These are phyloP conservation scores for Chelonus formosanus DNA, from an alignment of 2,888 invertebrate genomes.

Conservation along the genomic window DNA sequence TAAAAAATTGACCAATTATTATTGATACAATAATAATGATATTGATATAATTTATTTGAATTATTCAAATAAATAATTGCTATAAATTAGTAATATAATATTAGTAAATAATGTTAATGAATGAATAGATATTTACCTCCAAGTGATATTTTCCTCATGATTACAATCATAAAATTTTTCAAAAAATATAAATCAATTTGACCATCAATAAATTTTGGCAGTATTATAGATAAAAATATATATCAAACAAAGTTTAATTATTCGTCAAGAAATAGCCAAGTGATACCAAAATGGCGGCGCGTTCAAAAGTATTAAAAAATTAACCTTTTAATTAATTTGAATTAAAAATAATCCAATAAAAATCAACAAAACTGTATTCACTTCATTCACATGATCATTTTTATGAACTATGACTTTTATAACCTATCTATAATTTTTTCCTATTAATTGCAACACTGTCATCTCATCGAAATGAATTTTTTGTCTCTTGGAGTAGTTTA, in stretches of 20 bases:
- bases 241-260: not conserved
- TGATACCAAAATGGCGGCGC: slow-evolving; percentile 1
- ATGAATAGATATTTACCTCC: too few species aligned
- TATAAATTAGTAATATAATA: too few species aligned
- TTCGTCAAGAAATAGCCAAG: not conserved
- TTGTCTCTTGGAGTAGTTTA: not conserved
- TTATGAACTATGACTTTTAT: slow-evolving; percentile 11
- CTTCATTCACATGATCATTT: not conserved
- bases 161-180: too few species aligned
- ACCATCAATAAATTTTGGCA: not conserved
- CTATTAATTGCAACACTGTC: not conserved
- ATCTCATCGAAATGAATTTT: not conserved
- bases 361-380: not conserved
- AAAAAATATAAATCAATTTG: not conserved
- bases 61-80: too few species aligned
- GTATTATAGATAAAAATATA: not conserved
- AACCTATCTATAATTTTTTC: slow-evolving; percentile 5
- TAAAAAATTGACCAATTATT: too few species aligned
- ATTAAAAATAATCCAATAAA: not conserved
- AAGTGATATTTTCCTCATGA: too few species aligned
- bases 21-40: too few species aligned
- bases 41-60: too few species aligned
- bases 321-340: slow-evolving; percentile 1
- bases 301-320: not conserved
- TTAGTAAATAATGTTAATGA: too few species aligned